These are phyloP conservation scores for Philereme transversata DNA, from an alignment of 2,888 invertebrate genomes.

Conservation along the genomic window DNA sequence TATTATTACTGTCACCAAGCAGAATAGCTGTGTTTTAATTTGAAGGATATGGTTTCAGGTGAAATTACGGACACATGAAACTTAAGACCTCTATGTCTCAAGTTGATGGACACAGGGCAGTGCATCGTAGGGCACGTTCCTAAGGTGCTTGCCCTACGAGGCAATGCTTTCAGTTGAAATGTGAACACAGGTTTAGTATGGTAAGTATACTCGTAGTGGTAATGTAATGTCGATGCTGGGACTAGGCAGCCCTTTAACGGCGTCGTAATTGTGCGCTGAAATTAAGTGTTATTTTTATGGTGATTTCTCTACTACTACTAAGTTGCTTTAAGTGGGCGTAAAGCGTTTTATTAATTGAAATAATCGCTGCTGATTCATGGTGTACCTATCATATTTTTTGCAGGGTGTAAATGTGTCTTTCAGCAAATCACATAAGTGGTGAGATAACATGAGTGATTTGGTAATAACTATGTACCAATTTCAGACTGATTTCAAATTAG, in stretches of 20 bases:
- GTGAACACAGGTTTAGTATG: conserved; percentile 43
- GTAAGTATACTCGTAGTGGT: conserved; percentile 61
- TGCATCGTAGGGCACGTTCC: too few species aligned
- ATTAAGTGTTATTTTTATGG: conserved; percentile 84
- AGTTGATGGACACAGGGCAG: too few species aligned
- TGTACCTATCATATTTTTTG: conserved; percentile 36
- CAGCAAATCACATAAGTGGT: neutral
- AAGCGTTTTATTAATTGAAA: conserved; percentile 81
- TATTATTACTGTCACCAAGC: too few species aligned
- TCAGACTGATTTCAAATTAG: too few species aligned
- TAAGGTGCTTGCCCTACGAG: too few species aligned
- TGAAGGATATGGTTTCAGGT: too few species aligned
- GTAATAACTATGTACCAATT: too few species aligned
- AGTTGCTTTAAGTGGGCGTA: conserved; percentile 81
- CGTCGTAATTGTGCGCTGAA: conserved; percentile 81
- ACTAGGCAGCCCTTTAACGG: conserved; percentile 76
- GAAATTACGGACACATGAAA: too few species aligned
- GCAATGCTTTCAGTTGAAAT: neutral
- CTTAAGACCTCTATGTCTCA: too few species aligned
- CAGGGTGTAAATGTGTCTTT: neutral
- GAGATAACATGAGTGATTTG: neutral
- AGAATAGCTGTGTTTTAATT: too few species aligned
- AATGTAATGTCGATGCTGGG: conserved; percentile 72
- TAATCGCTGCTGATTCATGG: conserved; percentile 48
- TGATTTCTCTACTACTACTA: conserved; percentile 82